Evolutionary conservation across 2,797 vertebrate species (phyloP).

Genomic region (Allobates femoralis): DNA sequence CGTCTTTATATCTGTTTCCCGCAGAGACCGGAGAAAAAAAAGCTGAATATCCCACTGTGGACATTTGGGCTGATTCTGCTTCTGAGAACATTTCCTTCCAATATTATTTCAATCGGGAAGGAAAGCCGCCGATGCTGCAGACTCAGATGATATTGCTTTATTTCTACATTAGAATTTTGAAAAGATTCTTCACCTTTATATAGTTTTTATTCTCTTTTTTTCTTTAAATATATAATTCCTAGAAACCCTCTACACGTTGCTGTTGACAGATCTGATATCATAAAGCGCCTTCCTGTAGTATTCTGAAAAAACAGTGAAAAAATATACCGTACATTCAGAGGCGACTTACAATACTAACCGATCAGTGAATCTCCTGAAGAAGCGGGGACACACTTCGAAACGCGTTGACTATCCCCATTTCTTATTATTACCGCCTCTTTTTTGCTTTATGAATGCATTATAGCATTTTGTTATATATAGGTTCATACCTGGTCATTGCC

Average conservation of each 20-base stretch:
- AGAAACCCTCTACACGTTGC: neutral
- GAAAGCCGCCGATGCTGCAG: constrained; percentile 2
- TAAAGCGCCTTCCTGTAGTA: neutral
- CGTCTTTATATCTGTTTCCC: constrained; percentile 16
- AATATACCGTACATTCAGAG: no score
- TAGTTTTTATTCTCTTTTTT: neutral
- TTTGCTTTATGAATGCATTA: neutral
- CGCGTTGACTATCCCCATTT: no score
- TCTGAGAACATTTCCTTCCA: constrained; percentile 37
- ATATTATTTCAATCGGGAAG: constrained; percentile 41
- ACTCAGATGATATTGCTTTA: neutral
- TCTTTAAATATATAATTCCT: neutral
- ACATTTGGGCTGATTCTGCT: constrained; percentile 44
- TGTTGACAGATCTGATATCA: neutral
- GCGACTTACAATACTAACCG: no score
- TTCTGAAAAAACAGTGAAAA: neutral
- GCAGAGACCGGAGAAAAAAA: neutral
- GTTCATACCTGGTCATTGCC: no score
- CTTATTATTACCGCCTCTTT: no score
- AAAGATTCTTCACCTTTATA: neutral
- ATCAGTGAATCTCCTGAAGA: no score
- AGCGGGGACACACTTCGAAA: no score
- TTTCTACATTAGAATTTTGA: neutral
- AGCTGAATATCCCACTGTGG: constrained; percentile 19
- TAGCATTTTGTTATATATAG: neutral